phyloP scores from a whole-genome alignment of 1,140 invertebrate species.

The Ceratoteleas bidentatus region DNA sequence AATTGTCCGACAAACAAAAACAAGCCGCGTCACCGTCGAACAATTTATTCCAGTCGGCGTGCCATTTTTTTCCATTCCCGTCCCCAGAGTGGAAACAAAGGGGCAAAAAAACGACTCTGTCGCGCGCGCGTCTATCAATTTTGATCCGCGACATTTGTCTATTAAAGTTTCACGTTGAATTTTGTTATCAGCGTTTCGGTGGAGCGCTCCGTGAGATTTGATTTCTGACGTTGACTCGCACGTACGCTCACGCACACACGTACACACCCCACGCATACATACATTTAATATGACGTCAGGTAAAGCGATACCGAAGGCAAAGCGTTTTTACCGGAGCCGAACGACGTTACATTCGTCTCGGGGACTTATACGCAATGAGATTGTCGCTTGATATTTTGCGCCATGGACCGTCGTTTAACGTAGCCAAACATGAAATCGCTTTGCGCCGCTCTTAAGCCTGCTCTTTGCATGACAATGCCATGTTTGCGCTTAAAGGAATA shows the following conservation, averaged over 20 bases:
- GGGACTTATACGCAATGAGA: conserved; percentile 51
- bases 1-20: conserved; percentile 3
- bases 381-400: conserved; percentile 58
- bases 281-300: conserved; percentile 30
- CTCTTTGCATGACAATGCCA: conserved; percentile 59
- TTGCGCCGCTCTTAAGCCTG: conserved; percentile 30
- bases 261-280: conserved; percentile 1
- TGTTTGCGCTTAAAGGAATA: conserved; percentile 63
- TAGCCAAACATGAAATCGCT: conserved; percentile 58
- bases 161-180: conserved; percentile 47
- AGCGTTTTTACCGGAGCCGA: conserved; percentile 39
- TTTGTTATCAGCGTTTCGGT: conserved; percentile 43
- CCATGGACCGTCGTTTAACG: conserved; percentile 36
- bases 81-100: neutral
- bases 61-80: conserved; percentile 30
- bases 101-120: conserved; percentile 1
- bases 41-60: conserved; percentile 19
- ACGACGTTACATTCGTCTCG: conserved; percentile 54
- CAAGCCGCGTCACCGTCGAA: conserved; percentile 1
- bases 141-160: conserved; percentile 48
- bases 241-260: neutral
- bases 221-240: conserved; percentile 26
- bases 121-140: conserved; percentile 41
- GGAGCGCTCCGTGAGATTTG: conserved; percentile 44
- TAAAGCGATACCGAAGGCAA: conserved; percentile 46